Base-by-base conservation (phyloP, 2,888 invertebrate genomes). In the Lagria hirta region DNA sequence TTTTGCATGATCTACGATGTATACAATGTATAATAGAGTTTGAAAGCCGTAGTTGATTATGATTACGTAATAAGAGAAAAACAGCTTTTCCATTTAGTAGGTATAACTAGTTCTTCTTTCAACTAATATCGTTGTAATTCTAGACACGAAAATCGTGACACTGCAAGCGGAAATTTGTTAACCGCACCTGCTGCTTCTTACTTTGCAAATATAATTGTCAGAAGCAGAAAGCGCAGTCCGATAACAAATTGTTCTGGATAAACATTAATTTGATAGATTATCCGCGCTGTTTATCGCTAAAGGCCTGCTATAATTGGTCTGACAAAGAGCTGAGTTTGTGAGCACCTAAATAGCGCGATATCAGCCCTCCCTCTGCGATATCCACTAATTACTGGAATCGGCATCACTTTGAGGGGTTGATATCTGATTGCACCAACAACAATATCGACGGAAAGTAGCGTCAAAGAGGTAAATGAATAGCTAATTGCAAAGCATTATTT, bases 231-330 rank as follows among this genome's bases (percentile, higher is more conserved):
- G 33, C 20, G 17, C 38, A 8, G 23, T 29, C 18, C 46, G 58
- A 58, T 59, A 59, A 56, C 57, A 57, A 58, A 59, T 60, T 59
- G 57, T 60, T 60, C 59, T 44, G 60, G 58, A 63, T 61, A 61
- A 63, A 61, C 62, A 60, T 60, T 67, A 68, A 68, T 68, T 66
- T 64, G 68, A 66, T 66, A 69, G 68, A 69, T 69, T 69, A 70
- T 69, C 65, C 69, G 65, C 66, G 55, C 67, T 68, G 70, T 69
- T 70, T 68, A 69, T 69, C 69, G 62, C 65, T 60, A 68, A 69
- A 69, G 61, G 60, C 54, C 52, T 8, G 52, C 49, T 48, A 59
- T 66, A 67, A 67, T 67, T 67, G 65, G 62, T n/a, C 60, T 58
- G 60, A 64, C 65, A 65, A 65, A 65, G 63, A 58, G 48, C 24